A percentile compares a stretch with the other conserved stretches of the same genome.
phyloP scores from a whole-genome alignment of 2,888 invertebrate genomes.

The Drosophila infuscata region DNA sequence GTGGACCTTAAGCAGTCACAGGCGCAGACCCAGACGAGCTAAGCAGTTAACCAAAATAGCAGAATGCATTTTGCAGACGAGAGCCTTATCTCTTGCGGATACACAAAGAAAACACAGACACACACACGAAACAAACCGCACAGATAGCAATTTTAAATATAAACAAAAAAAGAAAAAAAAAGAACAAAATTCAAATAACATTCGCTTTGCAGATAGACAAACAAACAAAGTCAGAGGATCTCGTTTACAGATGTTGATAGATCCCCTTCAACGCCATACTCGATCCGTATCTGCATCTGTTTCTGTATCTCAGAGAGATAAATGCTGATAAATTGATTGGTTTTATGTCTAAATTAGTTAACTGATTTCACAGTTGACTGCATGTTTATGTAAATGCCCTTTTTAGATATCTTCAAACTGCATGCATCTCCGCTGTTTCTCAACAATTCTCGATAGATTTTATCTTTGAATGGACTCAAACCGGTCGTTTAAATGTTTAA shows the following conservation, averaged over 20 bases:
- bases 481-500: conserved; percentile 2
- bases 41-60: conserved; percentile 47
- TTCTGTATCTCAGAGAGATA: conserved; percentile 6
- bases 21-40: background rate
- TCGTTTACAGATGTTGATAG: conserved; percentile 55
- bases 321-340: conserved; percentile 23
- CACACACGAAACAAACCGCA: background rate
- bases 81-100: conserved; percentile 30
- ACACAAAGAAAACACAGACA: conserved; percentile 14
- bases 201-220: conserved; percentile 63
- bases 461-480: conserved; percentile 46
- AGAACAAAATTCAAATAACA: conserved; percentile 31
- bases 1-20: conserved; percentile 25
- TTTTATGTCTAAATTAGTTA: conserved; percentile 59
- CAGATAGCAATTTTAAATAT: conserved; percentile 66
- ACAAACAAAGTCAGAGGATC: conserved; percentile 49
- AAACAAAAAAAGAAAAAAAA: conserved; percentile 66
- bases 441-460: conserved; percentile 30
- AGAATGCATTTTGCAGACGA: conserved; percentile 55
- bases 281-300: conserved; percentile 33
- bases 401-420: conserved; percentile 10
- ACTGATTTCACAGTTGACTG: conserved; percentile 53
- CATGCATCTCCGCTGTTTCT: conserved; percentile 12
- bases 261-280: conserved; percentile 9
- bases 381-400: conserved; percentile 41